Percentiles rank a stretch among this genome's conserved stretches.
Evolutionary conservation across 37 sponge, comb jelly and placozoan species (phyloP).

Genomic region (Trichoplax adhaerens): DNA sequence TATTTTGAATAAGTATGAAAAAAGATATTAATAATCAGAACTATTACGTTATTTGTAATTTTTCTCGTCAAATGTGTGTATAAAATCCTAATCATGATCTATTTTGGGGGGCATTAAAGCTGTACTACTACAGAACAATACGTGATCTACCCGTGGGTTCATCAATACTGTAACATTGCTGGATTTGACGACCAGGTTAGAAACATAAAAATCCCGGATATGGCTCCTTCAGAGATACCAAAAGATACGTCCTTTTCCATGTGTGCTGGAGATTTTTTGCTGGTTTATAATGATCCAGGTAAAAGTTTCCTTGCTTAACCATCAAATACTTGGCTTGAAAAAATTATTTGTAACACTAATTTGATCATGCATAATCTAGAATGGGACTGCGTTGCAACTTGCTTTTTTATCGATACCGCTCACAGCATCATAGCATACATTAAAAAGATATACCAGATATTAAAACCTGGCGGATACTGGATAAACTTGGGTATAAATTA

Average conservation of each 20-base stretch:
- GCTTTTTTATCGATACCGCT: slow-evolving; percentile 69
- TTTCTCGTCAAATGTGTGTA: not conserved
- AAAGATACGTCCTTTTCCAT: slow-evolving; percentile 61
- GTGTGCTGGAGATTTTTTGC: slow-evolving; percentile 88
- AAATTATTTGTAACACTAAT: no score
- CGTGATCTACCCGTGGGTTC: slow-evolving; percentile 66
- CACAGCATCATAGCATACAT: slow-evolving; percentile 80
- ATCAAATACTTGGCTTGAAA: no score
- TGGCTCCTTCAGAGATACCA: slow-evolving; percentile 49
- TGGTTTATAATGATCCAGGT: slow-evolving; percentile 62
- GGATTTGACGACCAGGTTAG: slow-evolving; percentile 47
- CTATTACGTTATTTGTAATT: not conserved
- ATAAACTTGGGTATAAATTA: slow-evolving; percentile 62
- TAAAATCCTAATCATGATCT: not conserved
- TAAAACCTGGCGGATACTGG: slow-evolving; percentile 91
- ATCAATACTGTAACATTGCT: slow-evolving; percentile 51
- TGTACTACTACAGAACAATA: not conserved
- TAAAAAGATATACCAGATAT: slow-evolving; percentile 61
- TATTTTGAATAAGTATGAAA: slow-evolving; percentile 66
- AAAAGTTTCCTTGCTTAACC: no score
- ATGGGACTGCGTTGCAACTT: slow-evolving; percentile 20
- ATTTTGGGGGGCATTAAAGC: not conserved
- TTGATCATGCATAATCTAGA: no score
- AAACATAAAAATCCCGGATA: slow-evolving; percentile 61
- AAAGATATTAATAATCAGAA: slow-evolving; percentile 2